Conservation (phyloP, 2,113 vertebrate species). For the Salvelinus alpinus region DNA sequence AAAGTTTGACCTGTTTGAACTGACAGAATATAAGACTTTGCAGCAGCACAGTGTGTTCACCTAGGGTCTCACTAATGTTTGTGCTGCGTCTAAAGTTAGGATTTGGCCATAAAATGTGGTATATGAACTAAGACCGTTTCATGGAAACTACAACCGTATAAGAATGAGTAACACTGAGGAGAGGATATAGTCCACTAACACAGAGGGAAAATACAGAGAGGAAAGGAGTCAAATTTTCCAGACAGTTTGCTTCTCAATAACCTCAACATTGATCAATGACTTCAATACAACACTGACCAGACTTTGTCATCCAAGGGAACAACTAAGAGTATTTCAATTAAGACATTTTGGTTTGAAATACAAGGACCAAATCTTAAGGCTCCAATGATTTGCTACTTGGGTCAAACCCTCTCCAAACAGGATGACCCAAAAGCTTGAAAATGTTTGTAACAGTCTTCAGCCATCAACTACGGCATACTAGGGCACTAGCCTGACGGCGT, state of each 20-base stretch:
- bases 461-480: constrained; percentile 3
- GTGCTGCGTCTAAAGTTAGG: constrained; percentile 12
- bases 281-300: constrained; percentile 7
- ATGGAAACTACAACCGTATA: constrained; percentile 72
- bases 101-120: constrained; percentile 35
- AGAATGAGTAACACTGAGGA: constrained; percentile 33
- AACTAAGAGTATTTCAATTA: not conserved
- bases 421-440: constrained; percentile 13
- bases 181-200: constrained; percentile 38
- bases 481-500: constrained; percentile 6
- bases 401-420: constrained; percentile 1
- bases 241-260: not conserved
- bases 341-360: constrained; percentile 39
- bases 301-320: not conserved
- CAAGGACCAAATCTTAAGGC: constrained; percentile 8
- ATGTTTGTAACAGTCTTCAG: constrained; percentile 17
- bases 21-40: not conserved
- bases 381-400: not conserved
- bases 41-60: constrained; percentile 12
- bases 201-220: not conserved
- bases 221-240: no score
- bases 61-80: not conserved
- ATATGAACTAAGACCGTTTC: constrained; percentile 63
- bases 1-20: not conserved
- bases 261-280: not conserved